A percentile compares a stretch with the other conserved stretches of the same genome.
phyloP scores from a whole-genome alignment of 2,113 vertebrate species.

The Epinephelus lanceolatus region DNA sequence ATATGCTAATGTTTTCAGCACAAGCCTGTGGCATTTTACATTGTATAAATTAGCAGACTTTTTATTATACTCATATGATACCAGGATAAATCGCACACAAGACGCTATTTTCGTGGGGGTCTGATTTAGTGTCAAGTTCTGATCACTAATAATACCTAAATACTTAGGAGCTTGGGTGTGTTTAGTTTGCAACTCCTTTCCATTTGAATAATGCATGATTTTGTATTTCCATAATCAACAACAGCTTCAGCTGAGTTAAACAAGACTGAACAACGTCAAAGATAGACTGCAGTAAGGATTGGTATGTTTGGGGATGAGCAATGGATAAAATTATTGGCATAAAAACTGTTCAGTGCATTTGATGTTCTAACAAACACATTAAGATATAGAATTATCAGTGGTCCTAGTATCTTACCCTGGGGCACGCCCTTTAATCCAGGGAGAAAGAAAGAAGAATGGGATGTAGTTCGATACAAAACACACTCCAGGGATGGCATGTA shows the following conservation, averaged over 20 bases:
- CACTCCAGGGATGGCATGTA: neutral
- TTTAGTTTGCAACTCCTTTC: too few relatives aligned
- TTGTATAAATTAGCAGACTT: too few relatives aligned
- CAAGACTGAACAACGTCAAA: neutral
- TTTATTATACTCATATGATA: too few relatives aligned
- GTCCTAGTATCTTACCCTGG: neutral
- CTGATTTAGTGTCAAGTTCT: too few relatives aligned
- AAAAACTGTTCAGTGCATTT: neutral
- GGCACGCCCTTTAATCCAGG: neutral
- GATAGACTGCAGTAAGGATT: neutral
- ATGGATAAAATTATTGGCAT: neutral
- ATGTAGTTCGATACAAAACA: neutral
- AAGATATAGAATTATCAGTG: neutral
- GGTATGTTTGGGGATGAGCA: neutral
- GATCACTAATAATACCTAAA: too few relatives aligned
- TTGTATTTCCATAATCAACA: too few relatives aligned
- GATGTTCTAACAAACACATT: neutral
- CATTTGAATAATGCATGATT: too few relatives aligned
- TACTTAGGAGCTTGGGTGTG: too few relatives aligned
- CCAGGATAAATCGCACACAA: too few relatives aligned
- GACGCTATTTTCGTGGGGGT: too few relatives aligned
- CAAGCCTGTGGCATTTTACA: too few relatives aligned
- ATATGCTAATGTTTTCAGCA: too few relatives aligned
- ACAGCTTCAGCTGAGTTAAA: neutral
- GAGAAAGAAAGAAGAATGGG: neutral